Percentiles rank a stretch among this genome's conserved stretches.
Evolutionary conservation across 2,888 invertebrate species (phyloP).

Genomic region (Limnephilus auricula): DNA sequence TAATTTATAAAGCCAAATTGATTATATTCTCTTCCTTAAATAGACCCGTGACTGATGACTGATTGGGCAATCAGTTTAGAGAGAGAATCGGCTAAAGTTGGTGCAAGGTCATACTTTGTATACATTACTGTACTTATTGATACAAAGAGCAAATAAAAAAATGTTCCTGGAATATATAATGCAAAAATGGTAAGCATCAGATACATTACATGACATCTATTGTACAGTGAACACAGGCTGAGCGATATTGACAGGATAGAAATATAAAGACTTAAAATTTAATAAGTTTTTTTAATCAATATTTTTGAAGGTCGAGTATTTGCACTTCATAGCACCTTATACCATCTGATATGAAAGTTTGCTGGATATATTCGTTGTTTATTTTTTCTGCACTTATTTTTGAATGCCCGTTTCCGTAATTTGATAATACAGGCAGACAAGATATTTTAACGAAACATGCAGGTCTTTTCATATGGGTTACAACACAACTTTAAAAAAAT

Average conservation of each 20-base stretch:
- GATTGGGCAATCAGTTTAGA: slow-evolving; percentile 5
- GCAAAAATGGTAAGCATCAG: slow-evolving; percentile 40
- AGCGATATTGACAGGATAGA: slow-evolving; percentile 29
- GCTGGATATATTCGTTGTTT: neutral
- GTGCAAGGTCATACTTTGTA: slow-evolving; percentile 40
- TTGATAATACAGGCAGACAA: neutral
- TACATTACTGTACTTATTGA: slow-evolving; percentile 34
- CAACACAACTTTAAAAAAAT: neutral
- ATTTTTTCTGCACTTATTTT: neutral
- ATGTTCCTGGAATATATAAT: slow-evolving; percentile 13
- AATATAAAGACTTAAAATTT: slow-evolving; percentile 46
- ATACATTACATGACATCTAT: slow-evolving; percentile 43
- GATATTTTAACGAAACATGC: neutral
- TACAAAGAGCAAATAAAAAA: slow-evolving; percentile 2
- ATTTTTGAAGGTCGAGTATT: slow-evolving; percentile 46
- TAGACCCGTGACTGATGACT: slow-evolving; percentile 16
- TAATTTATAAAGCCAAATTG: neutral
- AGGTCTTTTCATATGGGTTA: neutral
- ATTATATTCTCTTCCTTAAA: neutral
- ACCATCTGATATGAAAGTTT: slow-evolving; percentile 10
- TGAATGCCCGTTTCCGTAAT: slow-evolving; percentile 4
- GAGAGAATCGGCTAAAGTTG: slow-evolving; percentile 39
- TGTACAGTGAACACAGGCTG: slow-evolving; percentile 13
- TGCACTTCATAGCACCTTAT: neutral
- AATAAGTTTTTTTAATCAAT: slow-evolving; percentile 39